These are phyloP conservation scores for Schizaphis graminum DNA, from an alignment of 2,888 invertebrate genomes.

Conservation along the genomic window DNA sequence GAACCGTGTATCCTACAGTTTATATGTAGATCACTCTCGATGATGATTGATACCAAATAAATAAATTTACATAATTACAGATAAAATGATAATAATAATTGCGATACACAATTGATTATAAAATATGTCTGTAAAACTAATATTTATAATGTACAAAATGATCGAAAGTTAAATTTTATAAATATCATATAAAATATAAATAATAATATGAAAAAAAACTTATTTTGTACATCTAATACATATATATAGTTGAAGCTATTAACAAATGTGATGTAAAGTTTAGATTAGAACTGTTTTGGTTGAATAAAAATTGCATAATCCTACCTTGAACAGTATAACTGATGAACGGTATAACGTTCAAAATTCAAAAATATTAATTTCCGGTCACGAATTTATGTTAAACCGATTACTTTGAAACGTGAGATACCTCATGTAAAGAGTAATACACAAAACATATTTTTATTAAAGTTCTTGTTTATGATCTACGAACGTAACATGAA, in stretches of 20 bases:
- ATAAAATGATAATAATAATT: neutral
- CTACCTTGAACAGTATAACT: neutral
- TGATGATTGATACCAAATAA: neutral
- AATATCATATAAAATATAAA: too few species aligned
- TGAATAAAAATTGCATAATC: neutral
- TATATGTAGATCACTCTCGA: neutral
- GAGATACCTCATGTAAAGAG: conserved; percentile 5
- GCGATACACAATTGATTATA: neutral
- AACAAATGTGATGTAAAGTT: neutral
- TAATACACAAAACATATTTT: neutral
- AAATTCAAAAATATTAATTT: conserved; percentile 42
- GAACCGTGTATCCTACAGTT: neutral
- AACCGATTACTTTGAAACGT: conserved; percentile 24
- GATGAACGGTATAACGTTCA: neutral
- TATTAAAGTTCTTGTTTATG: neutral
- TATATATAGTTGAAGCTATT: neutral
- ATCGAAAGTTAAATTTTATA: neutral
- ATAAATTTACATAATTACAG: neutral
- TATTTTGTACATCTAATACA: neutral
- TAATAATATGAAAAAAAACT: neutral
- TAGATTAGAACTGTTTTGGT: neutral
- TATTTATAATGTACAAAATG: neutral
- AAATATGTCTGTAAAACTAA: neutral
- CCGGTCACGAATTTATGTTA: conserved; percentile 6
- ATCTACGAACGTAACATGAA: neutral